Evolutionary conservation across 2,797 vertebrate genomes (phyloP), one percentile per base, ranked within the genome.

Genomic region (Pseudochirops corinnae): DNA sequence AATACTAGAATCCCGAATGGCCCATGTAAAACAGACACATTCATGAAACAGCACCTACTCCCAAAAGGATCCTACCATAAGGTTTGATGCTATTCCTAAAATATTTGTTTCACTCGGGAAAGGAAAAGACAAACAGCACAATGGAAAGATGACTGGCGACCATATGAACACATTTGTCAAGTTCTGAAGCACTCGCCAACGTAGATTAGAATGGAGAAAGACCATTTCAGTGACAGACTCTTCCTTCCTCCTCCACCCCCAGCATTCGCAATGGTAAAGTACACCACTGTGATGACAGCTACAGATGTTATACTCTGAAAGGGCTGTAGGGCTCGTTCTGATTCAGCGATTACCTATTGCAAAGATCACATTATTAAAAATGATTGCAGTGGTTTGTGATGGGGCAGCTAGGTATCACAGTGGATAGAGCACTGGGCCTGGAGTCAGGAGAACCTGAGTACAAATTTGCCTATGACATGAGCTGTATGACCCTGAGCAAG

Each of bases 311-410:
- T 33, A 92, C 95, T 60, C 67, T 46, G 12, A 53, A 90, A 93
- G 16, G 91, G 28, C n/a, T n/a, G 18, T 58, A 91, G 91, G 18
- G 21, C 82, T 39, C 1, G n/a, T 92, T 96, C 94, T 39, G 56
- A 90, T 53, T 74, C 92, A 62, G 92, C 50, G 82, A 90, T 55
- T 62, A 60, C 33, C 87, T 90, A 60, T 93, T 56, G 92, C 92
- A 90, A 46, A 96, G 94, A 93, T n/a, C 57, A 56, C n/a, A 91
- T 91, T 33, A 92, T 58, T 91, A 93, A 91, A 56, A 91, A 53
- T 0, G 57, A 55, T 29, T 9, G 91, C 56, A 94, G 91, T 33
- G 55, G 93, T 58, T 91, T 33, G 16, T 18, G 2, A 74, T 18
- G 14, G 5, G 5, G 33, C 14, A 67, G 33, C 60, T 62, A 33